These are phyloP conservation scores for Dromococcyx pavoninus DNA, from an alignment of 2,797 vertebrate genomes.

Conservation along the genomic window DNA sequence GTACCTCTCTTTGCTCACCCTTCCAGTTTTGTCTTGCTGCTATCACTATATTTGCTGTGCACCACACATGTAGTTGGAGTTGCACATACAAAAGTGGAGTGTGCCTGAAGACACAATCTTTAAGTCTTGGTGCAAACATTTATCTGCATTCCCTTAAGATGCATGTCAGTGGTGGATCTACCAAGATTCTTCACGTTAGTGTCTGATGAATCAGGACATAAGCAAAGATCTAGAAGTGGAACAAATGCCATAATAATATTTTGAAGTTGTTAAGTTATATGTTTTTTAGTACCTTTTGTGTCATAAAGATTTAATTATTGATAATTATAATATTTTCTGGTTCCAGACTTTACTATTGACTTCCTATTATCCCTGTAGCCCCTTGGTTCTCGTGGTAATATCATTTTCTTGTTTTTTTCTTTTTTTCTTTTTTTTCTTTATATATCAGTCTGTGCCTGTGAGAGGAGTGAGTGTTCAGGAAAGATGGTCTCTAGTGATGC, in stretches of 20 bases:
- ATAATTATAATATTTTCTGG: neutral
- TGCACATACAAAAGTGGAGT: neutral
- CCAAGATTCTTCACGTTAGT: neutral
- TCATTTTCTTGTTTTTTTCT: neutral
- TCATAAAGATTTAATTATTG: neutral
- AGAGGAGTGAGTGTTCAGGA: neutral
- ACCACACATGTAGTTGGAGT: neutral
- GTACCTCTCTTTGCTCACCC: neutral
- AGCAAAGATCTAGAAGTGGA: neutral
- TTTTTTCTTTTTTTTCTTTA: neutral
- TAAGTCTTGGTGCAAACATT: neutral
- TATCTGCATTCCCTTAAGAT: neutral
- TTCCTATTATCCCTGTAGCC: neutral
- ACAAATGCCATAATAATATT: neutral
- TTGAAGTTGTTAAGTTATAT: neutral
- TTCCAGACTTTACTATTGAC: neutral
- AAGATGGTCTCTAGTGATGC: neutral
- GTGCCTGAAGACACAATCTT: neutral
- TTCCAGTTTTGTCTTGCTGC: neutral
- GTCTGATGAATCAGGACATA: neutral
- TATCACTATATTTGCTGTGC: neutral
- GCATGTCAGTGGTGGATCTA: neutral
- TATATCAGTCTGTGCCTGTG: neutral
- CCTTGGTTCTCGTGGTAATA: neutral
- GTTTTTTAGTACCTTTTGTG: neutral